Evolutionary conservation across 1,140 invertebrate species (phyloP).

Genomic region (Pentalonia nigronervosa): DNA sequence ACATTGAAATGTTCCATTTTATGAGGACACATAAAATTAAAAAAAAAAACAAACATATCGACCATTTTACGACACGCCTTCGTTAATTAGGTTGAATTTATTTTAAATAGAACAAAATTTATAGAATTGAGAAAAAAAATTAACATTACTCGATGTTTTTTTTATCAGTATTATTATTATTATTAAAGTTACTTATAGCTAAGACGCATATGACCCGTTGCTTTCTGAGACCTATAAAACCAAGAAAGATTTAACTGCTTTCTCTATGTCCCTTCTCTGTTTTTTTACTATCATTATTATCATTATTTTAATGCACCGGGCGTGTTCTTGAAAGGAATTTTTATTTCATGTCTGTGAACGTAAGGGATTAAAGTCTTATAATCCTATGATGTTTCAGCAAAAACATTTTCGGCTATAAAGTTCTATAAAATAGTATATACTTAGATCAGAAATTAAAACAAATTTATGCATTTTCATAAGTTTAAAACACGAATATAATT

Average conservation of each 20-base stretch:
- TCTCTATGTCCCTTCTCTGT: not conserved
- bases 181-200: not conserved
- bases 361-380: constrained; percentile 31
- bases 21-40: not conserved
- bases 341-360: constrained; percentile 45
- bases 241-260: constrained; percentile 43
- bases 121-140: not conserved
- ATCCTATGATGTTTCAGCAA: not conserved
- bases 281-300: constrained; percentile 47
- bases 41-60: not conserved
- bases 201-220: not conserved
- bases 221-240: not conserved
- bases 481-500: not conserved
- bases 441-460: not conserved
- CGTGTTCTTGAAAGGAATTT: constrained; percentile 43
- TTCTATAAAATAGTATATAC: not conserved
- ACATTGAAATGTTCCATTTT: not conserved
- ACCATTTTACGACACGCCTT: not conserved
- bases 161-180: constrained; percentile 6
- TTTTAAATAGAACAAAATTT: not conserved
- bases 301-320: constrained; percentile 48
- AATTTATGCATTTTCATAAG: not conserved
- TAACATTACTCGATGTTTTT: not conserved
- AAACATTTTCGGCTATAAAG: constrained; percentile 16
- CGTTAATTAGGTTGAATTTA: not conserved